phyloP scores from a whole-genome alignment of 2,888 invertebrate genomes.

The Amblyteles armatorius region DNA sequence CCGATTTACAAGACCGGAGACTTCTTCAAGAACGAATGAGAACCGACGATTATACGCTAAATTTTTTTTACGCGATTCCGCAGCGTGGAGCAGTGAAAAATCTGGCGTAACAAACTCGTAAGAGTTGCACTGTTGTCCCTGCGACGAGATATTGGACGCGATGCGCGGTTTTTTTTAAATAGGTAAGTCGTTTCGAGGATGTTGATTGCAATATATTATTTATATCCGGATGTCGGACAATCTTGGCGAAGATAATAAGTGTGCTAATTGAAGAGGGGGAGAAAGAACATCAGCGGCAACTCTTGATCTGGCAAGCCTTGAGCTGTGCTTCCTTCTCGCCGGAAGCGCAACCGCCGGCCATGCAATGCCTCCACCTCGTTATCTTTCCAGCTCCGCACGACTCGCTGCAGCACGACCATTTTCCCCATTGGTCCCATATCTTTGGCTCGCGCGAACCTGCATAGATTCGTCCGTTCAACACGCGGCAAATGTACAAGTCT shows the following conservation, averaged over 20 bases:
- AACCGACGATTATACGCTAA: not conserved
- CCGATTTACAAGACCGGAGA: constrained; percentile 78
- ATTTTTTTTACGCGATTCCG: constrained; percentile 20
- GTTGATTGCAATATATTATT: not conserved
- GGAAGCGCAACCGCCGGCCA: constrained; percentile 82
- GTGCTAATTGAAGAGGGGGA: not conserved
- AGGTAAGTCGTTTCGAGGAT: not conserved
- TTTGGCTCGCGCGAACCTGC: constrained; percentile 72
- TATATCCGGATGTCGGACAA: not conserved
- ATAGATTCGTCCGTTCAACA: constrained; percentile 76
- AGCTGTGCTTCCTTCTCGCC: constrained; percentile 86
- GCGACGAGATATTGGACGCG: not conserved
- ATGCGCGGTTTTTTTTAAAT: not conserved
- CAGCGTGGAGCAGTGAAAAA: constrained; percentile 6
- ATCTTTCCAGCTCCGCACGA: constrained; percentile 84
- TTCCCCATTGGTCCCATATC: constrained; percentile 84
- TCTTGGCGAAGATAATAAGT: not conserved
- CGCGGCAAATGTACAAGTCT: constrained; percentile 84
- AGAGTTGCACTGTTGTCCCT: not conserved
- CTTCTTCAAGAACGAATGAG: constrained; percentile 75
- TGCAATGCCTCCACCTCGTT: constrained; percentile 84
- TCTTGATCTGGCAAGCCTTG: constrained; percentile 82
- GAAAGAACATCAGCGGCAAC: constrained; percentile 73
- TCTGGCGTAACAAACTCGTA: not conserved
- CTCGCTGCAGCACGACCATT: constrained; percentile 84